These are phyloP conservation scores for Plutella xylostella DNA, from an alignment of 2,888 invertebrate genomes.

Conservation along the genomic window DNA sequence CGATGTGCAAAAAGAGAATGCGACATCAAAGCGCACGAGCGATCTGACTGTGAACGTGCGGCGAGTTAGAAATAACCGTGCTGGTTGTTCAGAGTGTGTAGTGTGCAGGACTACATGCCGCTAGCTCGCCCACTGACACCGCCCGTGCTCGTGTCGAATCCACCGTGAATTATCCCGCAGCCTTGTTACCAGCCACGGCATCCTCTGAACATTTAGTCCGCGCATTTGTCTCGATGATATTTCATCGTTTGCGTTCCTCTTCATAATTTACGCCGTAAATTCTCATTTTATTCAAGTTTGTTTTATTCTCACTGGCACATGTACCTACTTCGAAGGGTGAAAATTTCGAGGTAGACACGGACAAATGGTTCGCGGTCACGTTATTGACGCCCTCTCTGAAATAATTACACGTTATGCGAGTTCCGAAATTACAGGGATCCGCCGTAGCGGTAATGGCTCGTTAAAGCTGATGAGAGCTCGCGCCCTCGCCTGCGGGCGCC, in stretches of 20 bases:
- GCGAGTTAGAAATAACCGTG: constrained; percentile 56
- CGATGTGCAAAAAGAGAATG: constrained; percentile 63
- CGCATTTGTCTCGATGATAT: constrained; percentile 46
- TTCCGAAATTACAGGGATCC: constrained; percentile 56
- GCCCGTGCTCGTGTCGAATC: constrained; percentile 49
- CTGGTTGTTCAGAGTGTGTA: constrained; percentile 4
- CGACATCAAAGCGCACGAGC: constrained; percentile 61
- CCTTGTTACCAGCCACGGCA: constrained; percentile 36
- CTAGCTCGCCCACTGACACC: constrained; percentile 27
- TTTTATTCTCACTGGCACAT: constrained; percentile 5
- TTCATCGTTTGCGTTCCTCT: constrained; percentile 31
- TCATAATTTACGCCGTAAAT: constrained; percentile 47
- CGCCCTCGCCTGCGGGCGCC: constrained; percentile 31
- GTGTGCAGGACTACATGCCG: constrained; percentile 39
- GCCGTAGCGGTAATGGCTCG: constrained; percentile 56
- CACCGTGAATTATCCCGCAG: constrained; percentile 57
- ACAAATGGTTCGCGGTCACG: constrained; percentile 48
- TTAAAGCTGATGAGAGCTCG: constrained; percentile 64
- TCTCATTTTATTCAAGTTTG: constrained; percentile 30
- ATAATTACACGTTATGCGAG: constrained; percentile 62
- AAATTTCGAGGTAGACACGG: constrained; percentile 27
- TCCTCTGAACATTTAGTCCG: constrained; percentile 45
- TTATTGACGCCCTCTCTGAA: constrained; percentile 57
- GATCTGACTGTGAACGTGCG: constrained; percentile 58
- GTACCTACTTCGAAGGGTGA: constrained; percentile 22